These are phyloP conservation scores for Mastacembelus armatus DNA, from an alignment of 2,797 vertebrate genomes.

Conservation along the genomic window DNA sequence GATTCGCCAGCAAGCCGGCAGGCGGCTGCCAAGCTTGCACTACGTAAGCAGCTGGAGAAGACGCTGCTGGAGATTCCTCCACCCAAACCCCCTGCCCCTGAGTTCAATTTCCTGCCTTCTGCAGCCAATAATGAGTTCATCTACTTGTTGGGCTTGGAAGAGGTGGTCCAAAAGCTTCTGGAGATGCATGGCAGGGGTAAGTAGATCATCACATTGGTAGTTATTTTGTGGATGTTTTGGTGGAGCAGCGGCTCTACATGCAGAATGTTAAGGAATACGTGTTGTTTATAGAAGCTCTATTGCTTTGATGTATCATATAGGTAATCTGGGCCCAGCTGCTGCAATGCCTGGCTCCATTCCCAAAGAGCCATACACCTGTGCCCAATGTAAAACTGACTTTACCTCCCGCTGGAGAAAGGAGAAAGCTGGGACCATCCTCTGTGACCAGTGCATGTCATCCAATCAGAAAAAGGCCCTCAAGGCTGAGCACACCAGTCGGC, in stretches of 20 bases:
- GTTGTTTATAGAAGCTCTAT: neutral
- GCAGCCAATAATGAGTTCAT: conserved; percentile 99
- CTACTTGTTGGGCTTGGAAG: conserved; percentile 96
- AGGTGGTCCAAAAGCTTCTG: conserved; percentile 97
- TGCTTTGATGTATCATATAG: conserved; percentile 57
- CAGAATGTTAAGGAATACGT: neutral
- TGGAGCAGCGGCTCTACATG: no score
- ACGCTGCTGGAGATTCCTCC: conserved; percentile 97
- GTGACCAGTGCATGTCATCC: conserved; percentile 97
- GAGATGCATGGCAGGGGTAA: conserved; percentile 92
- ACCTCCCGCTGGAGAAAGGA: conserved; percentile 98
- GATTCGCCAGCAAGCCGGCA: conserved; percentile 95
- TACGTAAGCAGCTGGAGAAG: conserved; percentile 98
- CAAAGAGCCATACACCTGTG: conserved; percentile 93
- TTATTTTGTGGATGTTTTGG: neutral
- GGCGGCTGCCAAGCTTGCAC: conserved; percentile 93
- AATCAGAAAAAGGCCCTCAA: conserved; percentile 97
- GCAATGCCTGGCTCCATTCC: conserved; percentile 74
- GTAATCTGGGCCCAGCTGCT: conserved; percentile 80
- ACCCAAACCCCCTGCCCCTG: conserved; percentile 93
- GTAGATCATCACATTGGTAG: conserved; percentile 14
- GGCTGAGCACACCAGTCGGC: conserved; percentile 94
- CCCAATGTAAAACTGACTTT: conserved; percentile 98
- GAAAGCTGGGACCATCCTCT: conserved; percentile 92
- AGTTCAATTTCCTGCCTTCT: conserved; percentile 97